phyloP scores from a whole-genome alignment of 2,113 vertebrate species.

The Menura novaehollandiae region DNA sequence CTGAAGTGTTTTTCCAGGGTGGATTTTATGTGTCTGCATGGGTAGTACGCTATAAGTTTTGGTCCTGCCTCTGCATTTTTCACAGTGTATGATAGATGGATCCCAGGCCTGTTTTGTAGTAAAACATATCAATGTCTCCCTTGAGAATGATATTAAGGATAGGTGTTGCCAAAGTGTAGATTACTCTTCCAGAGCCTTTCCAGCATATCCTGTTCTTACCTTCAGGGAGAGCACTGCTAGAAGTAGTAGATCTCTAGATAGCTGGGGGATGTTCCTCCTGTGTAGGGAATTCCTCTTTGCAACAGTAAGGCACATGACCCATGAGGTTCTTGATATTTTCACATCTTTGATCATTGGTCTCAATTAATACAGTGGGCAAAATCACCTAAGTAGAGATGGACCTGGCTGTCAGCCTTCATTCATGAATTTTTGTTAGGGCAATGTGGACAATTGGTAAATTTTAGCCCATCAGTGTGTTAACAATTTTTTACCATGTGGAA shows the following conservation, averaged over 20 bases:
- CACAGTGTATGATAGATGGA: background rate
- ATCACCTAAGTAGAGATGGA: background rate
- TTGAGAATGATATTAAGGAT: background rate
- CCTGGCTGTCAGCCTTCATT: background rate
- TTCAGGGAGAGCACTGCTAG: background rate
- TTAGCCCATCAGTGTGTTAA: background rate
- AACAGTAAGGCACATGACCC: background rate
- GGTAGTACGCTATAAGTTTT: background rate
- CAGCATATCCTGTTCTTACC: background rate
- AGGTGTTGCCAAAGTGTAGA: background rate
- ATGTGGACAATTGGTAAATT: background rate
- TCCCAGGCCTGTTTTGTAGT: background rate
- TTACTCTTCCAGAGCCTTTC: background rate
- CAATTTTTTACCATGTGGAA: background rate
- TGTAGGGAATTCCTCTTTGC: background rate
- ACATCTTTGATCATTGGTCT: background rate
- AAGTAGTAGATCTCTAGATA: background rate
- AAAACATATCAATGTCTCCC: background rate
- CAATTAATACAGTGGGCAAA: background rate
- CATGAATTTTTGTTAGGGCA: background rate
- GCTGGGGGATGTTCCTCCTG: background rate
- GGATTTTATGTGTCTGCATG: background rate
- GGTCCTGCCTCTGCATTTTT: background rate
- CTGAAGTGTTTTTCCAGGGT: background rate
- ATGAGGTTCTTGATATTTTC: background rate